These are phyloP conservation scores for Melanotaenia trifasciata DNA, from an alignment of 2,797 vertebrate genomes.

Conservation along the genomic window DNA sequence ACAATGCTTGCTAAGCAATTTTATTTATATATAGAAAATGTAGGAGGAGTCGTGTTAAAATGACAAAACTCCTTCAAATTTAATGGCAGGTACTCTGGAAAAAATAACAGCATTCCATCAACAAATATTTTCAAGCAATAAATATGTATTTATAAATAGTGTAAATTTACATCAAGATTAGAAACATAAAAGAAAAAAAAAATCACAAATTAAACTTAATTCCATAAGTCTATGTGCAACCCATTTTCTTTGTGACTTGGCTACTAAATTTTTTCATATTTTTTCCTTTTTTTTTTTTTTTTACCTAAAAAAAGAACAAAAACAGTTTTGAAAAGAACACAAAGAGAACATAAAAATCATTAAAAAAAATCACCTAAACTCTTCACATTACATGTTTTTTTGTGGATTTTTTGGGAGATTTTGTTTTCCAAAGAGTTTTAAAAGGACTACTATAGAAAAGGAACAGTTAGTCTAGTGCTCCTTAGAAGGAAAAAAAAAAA, in stretches of 20 bases:
- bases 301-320: constrained; percentile 92
- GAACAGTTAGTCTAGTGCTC: constrained; percentile 92
- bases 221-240: constrained; percentile 99
- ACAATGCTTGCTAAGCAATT: constrained; percentile 99
- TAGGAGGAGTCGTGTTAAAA: constrained; percentile 99
- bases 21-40: constrained; percentile 99
- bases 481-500: constrained; percentile 65
- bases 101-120: constrained; percentile 99
- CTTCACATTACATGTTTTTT: constrained; percentile 92
- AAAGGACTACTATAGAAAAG: constrained; percentile 94
- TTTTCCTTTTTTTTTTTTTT: constrained; percentile 81
- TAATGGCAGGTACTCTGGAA: constrained; percentile 99
- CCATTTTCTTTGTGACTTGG: constrained; percentile 99
- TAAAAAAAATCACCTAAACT: constrained; percentile 82
- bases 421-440: constrained; percentile 91
- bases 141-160: constrained; percentile 99
- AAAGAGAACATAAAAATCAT: constrained; percentile 86
- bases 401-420: constrained; percentile 76
- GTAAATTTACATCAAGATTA: constrained; percentile 99
- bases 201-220: constrained; percentile 99
- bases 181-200: constrained; percentile 88
- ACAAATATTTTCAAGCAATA: constrained; percentile 99
- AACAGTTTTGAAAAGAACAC: constrained; percentile 87
- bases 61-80: constrained; percentile 99
- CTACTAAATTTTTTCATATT: constrained; percentile 67